phyloP scores from a whole-genome alignment of 1,140 invertebrate species.

The Helicoverpa zea region DNA sequence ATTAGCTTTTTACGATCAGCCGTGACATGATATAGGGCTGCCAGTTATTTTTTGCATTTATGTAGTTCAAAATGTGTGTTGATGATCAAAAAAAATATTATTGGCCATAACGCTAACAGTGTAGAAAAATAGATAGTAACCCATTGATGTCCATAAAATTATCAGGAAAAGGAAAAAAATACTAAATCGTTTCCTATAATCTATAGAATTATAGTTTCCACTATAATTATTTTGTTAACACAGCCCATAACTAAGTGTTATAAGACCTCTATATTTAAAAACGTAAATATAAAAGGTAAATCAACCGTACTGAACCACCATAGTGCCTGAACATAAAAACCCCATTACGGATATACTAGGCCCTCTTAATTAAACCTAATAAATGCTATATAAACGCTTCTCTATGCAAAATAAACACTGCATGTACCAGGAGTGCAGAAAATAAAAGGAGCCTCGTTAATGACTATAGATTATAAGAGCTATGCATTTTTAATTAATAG shows the following conservation, averaged over 20 bases:
- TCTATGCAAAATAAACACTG: constrained; percentile 48
- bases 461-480: constrained; percentile 45
- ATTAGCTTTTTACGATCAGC: background rate
- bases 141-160: too few species aligned
- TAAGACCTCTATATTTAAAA: background rate
- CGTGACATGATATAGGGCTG: background rate
- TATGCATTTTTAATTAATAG: constrained; percentile 49
- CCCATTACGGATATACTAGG: constrained; percentile 33
- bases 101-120: too few species aligned
- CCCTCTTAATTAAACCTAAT: constrained; percentile 50
- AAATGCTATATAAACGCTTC: constrained; percentile 41
- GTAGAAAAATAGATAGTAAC: too few species aligned
- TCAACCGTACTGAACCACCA: background rate
- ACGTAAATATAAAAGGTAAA: background rate
- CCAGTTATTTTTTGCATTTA: background rate
- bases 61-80: background rate
- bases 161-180: too few species aligned
- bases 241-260: background rate
- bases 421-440: constrained; percentile 44
- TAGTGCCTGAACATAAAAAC: constrained; percentile 41
- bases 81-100: too few species aligned
- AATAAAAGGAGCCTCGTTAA: constrained; percentile 47
- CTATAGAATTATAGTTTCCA: too few species aligned
- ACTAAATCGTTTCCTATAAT: too few species aligned
- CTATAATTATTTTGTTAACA: background rate